phyloP scores from a whole-genome alignment of 2,888 invertebrate species.

The Pterostichus niger region DNA sequence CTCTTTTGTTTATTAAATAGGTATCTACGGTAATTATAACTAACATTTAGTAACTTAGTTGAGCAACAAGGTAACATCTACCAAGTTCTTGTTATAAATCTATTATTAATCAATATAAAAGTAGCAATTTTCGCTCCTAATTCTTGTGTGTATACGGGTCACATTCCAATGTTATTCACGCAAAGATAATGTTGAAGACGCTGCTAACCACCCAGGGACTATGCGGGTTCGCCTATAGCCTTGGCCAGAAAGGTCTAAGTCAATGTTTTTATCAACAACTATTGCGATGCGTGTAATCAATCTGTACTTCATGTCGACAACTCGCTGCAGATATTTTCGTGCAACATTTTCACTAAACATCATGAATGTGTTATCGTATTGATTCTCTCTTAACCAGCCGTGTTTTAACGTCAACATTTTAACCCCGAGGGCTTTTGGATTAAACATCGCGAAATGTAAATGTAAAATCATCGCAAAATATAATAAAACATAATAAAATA shows the following conservation, averaged over 20 bases:
- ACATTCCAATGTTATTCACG: slow-evolving; percentile 7
- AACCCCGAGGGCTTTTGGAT: too few species aligned
- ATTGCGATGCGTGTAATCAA: slow-evolving; percentile 17
- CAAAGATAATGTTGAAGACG: slow-evolving; percentile 34
- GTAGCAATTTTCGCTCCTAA: slow-evolving; percentile 9
- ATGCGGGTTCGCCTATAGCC: slow-evolving; percentile 38
- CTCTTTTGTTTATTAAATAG: not conserved
- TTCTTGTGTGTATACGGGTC: slow-evolving; percentile 22
- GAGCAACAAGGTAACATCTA: slow-evolving; percentile 40
- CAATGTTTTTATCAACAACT: slow-evolving; percentile 24
- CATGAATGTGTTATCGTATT: not conserved
- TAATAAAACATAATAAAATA: too few species aligned
- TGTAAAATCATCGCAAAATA: too few species aligned
- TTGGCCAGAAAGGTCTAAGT: slow-evolving; percentile 19
- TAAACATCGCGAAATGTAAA: too few species aligned
- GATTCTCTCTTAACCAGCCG: too few species aligned
- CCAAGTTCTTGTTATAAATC: slow-evolving; percentile 43
- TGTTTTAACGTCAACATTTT: too few species aligned
- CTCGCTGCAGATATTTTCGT: not conserved
- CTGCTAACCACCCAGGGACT: slow-evolving; percentile 30
- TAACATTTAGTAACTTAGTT: slow-evolving; percentile 13
- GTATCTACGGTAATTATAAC: slow-evolving; percentile 11
- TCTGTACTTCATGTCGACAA: not conserved
- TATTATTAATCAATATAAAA: slow-evolving; percentile 41
- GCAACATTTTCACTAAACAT: not conserved